Evolutionary conservation across 2,888 invertebrate species (phyloP).

Genomic region (Endotricha flammealis): DNA sequence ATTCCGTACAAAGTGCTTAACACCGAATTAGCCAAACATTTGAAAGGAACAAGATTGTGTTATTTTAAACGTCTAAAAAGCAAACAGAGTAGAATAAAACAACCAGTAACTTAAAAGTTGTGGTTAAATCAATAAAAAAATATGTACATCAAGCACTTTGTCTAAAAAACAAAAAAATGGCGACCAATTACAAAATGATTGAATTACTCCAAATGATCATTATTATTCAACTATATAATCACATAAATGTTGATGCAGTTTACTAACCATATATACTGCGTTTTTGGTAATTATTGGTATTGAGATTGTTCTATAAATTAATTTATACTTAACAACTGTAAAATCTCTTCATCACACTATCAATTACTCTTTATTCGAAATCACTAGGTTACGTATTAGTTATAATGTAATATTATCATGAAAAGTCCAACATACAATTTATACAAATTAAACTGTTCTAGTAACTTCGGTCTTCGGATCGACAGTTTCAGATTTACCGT

Average conservation of each 20-base stretch:
- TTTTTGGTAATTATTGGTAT: constrained; percentile 79
- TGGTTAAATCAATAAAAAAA: constrained; percentile 16
- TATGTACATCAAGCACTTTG: constrained; percentile 45
- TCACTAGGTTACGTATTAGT: constrained; percentile 78
- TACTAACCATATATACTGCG: constrained; percentile 71
- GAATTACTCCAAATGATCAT: constrained; percentile 38
- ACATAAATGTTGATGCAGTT: constrained; percentile 67
- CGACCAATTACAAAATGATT: constrained; percentile 41
- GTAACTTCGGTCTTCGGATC: constrained; percentile 60
- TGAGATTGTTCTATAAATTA: constrained; percentile 78
- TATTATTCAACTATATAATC: constrained; percentile 63
- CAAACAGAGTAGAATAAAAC: constrained; percentile 1
- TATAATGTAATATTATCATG: constrained; percentile 74
- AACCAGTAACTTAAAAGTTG: neutral
- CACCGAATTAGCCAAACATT: constrained; percentile 20
- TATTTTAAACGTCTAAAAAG: constrained; percentile 1
- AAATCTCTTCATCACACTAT: constrained; percentile 77
- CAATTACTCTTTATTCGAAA: constrained; percentile 72
- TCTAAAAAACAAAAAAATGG: constrained; percentile 32
- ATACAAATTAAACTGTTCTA: constrained; percentile 77
- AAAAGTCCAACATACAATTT: constrained; percentile 78
- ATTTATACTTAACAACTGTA: constrained; percentile 79
- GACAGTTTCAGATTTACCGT: constrained; percentile 55
- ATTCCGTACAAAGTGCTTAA: constrained; percentile 46
- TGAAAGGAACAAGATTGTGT: neutral